Evolutionary conservation across 2,888 invertebrate species (phyloP), one percentile per base, ranked within the genome.

Genomic region (Andricus quercusramuli): DNA sequence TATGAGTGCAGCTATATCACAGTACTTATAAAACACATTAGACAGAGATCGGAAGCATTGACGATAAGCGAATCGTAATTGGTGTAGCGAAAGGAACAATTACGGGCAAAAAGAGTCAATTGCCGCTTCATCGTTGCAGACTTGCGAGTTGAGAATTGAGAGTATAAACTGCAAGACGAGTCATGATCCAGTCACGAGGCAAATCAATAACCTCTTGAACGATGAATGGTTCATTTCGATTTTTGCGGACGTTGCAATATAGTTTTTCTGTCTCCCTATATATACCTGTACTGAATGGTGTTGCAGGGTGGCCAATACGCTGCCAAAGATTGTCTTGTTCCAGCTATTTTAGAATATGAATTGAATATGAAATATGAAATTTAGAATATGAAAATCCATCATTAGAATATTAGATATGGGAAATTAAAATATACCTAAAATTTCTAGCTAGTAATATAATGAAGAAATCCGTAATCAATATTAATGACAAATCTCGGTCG

Each of bases 121-220:
- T 67, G 37, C 9, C 11, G 11, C 37, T 67, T 67, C 67, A 37
- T 67, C 37, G 67, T 22, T 67, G 67, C n/a, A 67, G 41, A 41
- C 67, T 67, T 67, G n/a, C 9, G 37, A 65, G 17, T 65, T 65
- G 20, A 37, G 66, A 66, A 22, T 37, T 65, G 11, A 65, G 67
- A 41, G 67, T 13, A 41, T 67, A n/a, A 41, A 67, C 11, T 9
- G 41, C n/a, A 67, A 41, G 41, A 67, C 67, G 67, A 67, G 41
- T 37, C 32, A 20, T 20, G 32, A 41, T 66, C 66, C 11, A 66
- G 66, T 66, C 66, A 66, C 66, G 37, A 66, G 37, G 66, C 37
- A 66, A 66, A 66, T 66, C 66, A 66, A 66, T 66, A 66, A 66
- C 66, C 66, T n/a, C 37, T 37, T 66, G 15, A 37, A 20, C 66